Percentiles rank a stretch among this genome's conserved stretches.
phyloP scores from a whole-genome alignment of 2,888 invertebrate species.

The Glomeris marginata region DNA sequence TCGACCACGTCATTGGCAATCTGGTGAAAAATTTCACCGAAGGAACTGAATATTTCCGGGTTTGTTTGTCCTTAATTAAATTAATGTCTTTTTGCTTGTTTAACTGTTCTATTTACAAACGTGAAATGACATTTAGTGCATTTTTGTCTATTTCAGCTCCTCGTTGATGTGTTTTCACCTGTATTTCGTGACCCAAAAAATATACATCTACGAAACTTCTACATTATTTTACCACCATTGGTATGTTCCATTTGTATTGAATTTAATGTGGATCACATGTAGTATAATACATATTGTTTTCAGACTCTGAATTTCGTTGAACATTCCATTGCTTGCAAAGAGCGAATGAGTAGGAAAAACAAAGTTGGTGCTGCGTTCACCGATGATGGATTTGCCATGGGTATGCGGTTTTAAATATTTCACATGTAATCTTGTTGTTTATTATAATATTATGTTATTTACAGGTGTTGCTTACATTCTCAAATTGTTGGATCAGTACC shows the following conservation, averaged over 20 bases:
- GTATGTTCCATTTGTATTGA: conserved; percentile 21
- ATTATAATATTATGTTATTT: not conserved
- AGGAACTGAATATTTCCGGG: conserved; percentile 72
- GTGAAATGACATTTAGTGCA: not conserved
- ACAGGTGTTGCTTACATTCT: conserved; percentile 72
- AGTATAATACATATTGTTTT: conserved; percentile 13
- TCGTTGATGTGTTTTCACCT: conserved; percentile 83
- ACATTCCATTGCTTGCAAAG: conserved; percentile 77
- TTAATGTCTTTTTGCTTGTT: not conserved
- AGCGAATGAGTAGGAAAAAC: conserved; percentile 80
- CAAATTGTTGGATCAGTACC: conserved; percentile 70
- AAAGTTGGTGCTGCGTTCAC: conserved; percentile 79
- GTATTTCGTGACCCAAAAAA: conserved; percentile 75
- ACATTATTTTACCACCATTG: conserved; percentile 74
- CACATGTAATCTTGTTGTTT: not conserved
- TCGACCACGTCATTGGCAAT: conserved; percentile 62
- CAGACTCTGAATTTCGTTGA: conserved; percentile 89
- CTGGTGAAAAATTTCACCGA: conserved; percentile 70
- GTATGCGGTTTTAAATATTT: conserved; percentile 29
- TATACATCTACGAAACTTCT: conserved; percentile 79
- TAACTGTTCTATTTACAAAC: not conserved
- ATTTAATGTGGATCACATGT: not conserved
- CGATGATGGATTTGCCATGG: conserved; percentile 97
- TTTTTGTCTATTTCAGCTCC: conserved; percentile 37
- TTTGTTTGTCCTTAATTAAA: conserved; percentile 19